phyloP scores from a whole-genome alignment of 2,888 invertebrate species.

The Pelosia muscerda region DNA sequence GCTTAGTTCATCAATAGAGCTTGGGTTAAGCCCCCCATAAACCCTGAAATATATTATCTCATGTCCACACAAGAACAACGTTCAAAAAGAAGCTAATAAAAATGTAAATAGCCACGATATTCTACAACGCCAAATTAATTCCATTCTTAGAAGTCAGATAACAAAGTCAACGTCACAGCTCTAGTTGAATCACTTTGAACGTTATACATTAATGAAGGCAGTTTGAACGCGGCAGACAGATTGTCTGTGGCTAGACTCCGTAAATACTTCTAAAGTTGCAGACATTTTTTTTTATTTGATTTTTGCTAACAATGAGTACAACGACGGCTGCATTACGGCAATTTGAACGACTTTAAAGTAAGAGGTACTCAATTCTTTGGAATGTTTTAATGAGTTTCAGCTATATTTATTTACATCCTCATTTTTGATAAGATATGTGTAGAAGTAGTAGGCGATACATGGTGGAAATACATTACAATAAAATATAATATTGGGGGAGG shows the following conservation, averaged over 20 bases:
- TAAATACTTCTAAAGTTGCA: conserved; percentile 12
- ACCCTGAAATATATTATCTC: neutral
- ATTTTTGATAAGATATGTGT: no score
- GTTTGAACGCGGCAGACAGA: conserved; percentile 12
- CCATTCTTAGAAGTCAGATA: conserved; percentile 7
- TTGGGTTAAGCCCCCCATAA: no score
- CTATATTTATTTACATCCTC: no score
- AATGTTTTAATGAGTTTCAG: no score
- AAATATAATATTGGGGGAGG: no score
- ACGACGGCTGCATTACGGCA: neutral
- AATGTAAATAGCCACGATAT: neutral
- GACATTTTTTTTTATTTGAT: neutral
- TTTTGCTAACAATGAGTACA: neutral
- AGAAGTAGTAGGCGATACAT: no score
- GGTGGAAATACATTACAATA: no score
- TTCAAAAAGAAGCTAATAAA: neutral
- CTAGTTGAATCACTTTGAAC: conserved; percentile 7
- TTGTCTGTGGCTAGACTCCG: conserved; percentile 15
- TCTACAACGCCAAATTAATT: neutral
- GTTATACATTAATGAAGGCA: conserved; percentile 8
- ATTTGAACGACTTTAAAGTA: neutral
- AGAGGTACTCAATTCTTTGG: neutral
- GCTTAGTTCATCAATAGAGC: no score
- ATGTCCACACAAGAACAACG: neutral
- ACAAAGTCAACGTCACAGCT: conserved; percentile 14